phyloP scores from a whole-genome alignment of 2,888 invertebrate genomes.

The Melanargia galathea region DNA sequence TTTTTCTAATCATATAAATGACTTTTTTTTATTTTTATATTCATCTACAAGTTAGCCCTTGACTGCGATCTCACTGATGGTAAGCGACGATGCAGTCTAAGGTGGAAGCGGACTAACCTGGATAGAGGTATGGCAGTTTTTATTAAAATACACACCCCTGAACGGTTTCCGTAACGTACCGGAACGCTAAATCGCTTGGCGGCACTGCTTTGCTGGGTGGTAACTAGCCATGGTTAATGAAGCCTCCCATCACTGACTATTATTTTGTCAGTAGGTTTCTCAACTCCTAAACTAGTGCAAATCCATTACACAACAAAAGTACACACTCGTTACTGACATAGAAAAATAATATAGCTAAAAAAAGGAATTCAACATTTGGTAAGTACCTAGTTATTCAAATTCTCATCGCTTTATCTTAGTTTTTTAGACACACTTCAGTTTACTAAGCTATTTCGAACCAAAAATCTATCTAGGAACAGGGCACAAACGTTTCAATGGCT shows the following conservation, averaged over 20 bases:
- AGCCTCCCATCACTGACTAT: too few species aligned
- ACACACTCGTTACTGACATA: not conserved
- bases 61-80: too few species aligned
- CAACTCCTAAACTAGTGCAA: not conserved
- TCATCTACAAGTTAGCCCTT: too few species aligned
- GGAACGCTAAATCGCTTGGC: too few species aligned
- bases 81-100: too few species aligned
- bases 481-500: not conserved
- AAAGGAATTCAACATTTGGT: constrained; percentile 79
- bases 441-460: constrained; percentile 1
- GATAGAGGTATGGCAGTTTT: too few species aligned
- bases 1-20: not conserved
- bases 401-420: not conserved
- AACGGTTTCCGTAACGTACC: too few species aligned
- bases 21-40: too few species aligned
- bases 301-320: not conserved
- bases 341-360: constrained; percentile 14
- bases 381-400: constrained; percentile 28
- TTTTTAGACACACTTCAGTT: not conserved
- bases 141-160: too few species aligned
- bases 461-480: not conserved
- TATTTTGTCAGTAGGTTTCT: not conserved
- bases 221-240: too few species aligned
- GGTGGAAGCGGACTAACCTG: too few species aligned
- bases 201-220: too few species aligned